These are phyloP conservation scores for Mesaphorura yosii DNA, from an alignment of 1,140 invertebrate genomes.

Conservation along the genomic window DNA sequence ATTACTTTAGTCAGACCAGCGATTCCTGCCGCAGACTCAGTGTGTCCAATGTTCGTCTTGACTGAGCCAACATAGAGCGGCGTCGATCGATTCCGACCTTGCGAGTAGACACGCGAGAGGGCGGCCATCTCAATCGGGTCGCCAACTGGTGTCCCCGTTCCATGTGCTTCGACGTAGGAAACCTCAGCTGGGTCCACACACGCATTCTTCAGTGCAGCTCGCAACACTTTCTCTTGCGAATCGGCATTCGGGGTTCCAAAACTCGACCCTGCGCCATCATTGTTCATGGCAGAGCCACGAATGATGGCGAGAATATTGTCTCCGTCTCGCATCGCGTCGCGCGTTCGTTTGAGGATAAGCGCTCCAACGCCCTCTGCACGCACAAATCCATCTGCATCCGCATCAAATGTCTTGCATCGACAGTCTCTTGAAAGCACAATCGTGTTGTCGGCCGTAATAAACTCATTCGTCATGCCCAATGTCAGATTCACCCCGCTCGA, in stretches of 20 bases:
- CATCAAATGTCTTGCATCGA: conserved; percentile 19
- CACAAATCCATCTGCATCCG: conserved; percentile 10
- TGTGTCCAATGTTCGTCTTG: conserved; percentile 51
- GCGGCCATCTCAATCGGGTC: conserved; percentile 33
- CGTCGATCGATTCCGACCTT: conserved; percentile 31
- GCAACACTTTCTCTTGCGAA: conserved; percentile 40
- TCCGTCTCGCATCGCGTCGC: conserved; percentile 7
- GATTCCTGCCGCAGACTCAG: conserved; percentile 40
- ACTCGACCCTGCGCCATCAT: conserved; percentile 4
- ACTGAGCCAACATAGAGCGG: conserved; percentile 45
- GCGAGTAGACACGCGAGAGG: conserved; percentile 41
- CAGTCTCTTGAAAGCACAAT: not conserved
- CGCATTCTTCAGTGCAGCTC: conserved; percentile 42
- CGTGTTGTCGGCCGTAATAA: not conserved
- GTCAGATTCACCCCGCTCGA: conserved; percentile 31
- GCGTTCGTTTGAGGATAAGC: conserved; percentile 2
- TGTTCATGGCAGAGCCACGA: conserved; percentile 5
- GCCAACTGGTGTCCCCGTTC: conserved; percentile 45
- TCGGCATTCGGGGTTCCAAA: conserved; percentile 13
- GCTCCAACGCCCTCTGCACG: conserved; percentile 11
- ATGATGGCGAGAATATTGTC: conserved; percentile 11
- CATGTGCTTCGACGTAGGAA: conserved; percentile 47
- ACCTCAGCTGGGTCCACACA: conserved; percentile 40
- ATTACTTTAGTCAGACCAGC: conserved; percentile 12
- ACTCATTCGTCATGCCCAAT: not conserved